Evolutionary conservation across 2,797 vertebrate genomes (phyloP), one percentile per base, ranked within the genome.

Genomic region (Cichlasoma orientale): DNA sequence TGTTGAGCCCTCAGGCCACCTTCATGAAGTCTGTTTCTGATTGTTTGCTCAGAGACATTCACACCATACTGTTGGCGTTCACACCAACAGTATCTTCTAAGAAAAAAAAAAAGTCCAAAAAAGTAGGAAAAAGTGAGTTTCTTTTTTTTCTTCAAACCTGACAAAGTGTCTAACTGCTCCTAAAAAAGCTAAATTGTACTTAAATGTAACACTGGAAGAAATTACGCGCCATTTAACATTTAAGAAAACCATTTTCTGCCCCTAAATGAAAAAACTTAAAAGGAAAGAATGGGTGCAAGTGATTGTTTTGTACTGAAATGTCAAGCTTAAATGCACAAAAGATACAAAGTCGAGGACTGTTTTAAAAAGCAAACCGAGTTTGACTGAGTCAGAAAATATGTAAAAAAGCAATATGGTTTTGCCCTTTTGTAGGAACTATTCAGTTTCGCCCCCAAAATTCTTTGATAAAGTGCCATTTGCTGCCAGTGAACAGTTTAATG

Each of bases 401-500:
- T 25, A 56, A 79, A 27, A 27, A 80, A 79, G 59, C 36, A 73
- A 81, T 81, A 59, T 80, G 44, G 27, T 74, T 68, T 23, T 36
- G 25, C 41, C 61, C 27, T 68, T 68, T 18, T 68, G 25, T 19
- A 33, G 52, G 3, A 14, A 16, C 31, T 50, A 44, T 56, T 79
- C 54, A 75, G 52, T 61, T 70, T 50, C 36, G 23, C 38, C 21
- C 36, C 58, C 5, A 50, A 50, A 68, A 29, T 68, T 50, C 18
- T 68, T 73, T 82, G 82, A 84, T 85, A 74, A 54, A 0, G 12
- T 27, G 21, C 66, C 41, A 44, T 72, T 83, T 21, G 12, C 78
- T 79, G 41, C 66, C 73, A n/a, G 19, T 3, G 41, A 78, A 75
- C 54, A 7, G 74, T 86, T 81, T 75, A 88, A 86, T 89, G 81